phyloP scores from a whole-genome alignment of 2,888 invertebrate species.

The Lithophane ornitopus region DNA sequence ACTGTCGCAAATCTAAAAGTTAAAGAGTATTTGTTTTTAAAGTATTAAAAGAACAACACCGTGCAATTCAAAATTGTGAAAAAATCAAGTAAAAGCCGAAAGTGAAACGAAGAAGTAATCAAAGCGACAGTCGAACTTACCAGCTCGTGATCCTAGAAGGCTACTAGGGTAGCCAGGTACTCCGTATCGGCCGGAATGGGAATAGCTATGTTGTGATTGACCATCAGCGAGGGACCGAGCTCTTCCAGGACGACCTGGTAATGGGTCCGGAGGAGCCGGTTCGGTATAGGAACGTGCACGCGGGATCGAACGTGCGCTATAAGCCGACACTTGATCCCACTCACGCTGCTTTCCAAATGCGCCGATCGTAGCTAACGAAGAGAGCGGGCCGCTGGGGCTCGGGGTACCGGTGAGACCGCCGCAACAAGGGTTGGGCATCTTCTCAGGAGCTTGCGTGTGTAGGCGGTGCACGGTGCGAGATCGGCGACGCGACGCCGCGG shows the following conservation, averaged over 20 bases:
- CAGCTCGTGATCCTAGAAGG: constrained; percentile 87
- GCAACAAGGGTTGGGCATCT: constrained; percentile 95
- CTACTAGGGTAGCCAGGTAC: constrained; percentile 94
- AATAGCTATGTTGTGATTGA: constrained; percentile 97
- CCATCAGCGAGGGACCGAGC: constrained; percentile 96
- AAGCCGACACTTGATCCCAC: constrained; percentile 94
- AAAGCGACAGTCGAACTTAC: constrained; percentile 77
- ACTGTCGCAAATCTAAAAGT: constrained; percentile 94
- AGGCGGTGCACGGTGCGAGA: constrained; percentile 94
- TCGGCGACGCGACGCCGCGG: constrained; percentile 95
- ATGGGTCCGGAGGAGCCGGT: constrained; percentile 92
- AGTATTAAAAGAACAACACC: constrained; percentile 1
- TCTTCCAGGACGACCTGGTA: constrained; percentile 94
- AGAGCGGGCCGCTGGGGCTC: constrained; percentile 95
- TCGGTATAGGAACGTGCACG: constrained; percentile 95
- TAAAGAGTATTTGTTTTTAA: constrained; percentile 23
- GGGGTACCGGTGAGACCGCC: constrained; percentile 93
- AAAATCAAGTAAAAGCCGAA: constrained; percentile 50
- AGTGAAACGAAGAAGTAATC: constrained; percentile 56
- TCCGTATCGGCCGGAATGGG: constrained; percentile 95
- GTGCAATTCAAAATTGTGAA: constrained; percentile 12
- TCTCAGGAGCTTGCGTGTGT: constrained; percentile 92
- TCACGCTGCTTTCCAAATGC: constrained; percentile 96
- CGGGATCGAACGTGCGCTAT: constrained; percentile 97
- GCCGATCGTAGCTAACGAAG: constrained; percentile 95